Percentiles rank a stretch among this genome's conserved stretches.
These are phyloP conservation scores for Sorex araneus DNA, from an alignment of 2,113 vertebrate species.

Conservation along the genomic window DNA sequence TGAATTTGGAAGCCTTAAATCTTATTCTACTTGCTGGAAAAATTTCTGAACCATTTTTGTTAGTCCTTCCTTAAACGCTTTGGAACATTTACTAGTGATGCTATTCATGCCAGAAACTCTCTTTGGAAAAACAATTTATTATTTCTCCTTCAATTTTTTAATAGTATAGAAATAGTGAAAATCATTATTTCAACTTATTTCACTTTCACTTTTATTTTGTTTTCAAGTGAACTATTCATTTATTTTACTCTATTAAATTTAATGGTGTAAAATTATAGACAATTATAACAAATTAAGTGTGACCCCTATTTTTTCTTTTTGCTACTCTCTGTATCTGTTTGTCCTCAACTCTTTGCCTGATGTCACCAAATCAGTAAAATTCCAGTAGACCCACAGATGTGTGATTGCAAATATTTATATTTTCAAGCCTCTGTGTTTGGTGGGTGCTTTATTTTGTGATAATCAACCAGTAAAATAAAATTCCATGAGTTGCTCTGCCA, in stretches of 20 bases:
- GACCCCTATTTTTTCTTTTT: not conserved
- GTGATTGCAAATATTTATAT: not conserved
- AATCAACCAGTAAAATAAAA: not conserved
- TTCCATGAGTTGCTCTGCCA: not conserved
- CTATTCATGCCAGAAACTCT: not conserved
- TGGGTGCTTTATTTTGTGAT: not conserved
- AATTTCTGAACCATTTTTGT: not conserved
- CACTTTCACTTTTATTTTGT: not conserved
- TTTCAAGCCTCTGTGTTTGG: not conserved
- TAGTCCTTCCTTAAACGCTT: not conserved
- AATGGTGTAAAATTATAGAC: not conserved
- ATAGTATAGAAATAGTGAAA: not conserved
- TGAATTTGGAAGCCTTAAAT: not conserved
- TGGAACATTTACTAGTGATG: not conserved
- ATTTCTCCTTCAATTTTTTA: conserved; percentile 14
- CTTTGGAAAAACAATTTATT: not conserved
- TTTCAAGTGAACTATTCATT: not conserved
- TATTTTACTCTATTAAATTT: not conserved
- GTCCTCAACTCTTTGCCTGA: not conserved
- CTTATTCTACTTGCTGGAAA: not conserved
- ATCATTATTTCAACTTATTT: not conserved
- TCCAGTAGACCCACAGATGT: not conserved
- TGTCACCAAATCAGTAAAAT: not conserved
- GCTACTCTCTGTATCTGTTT: fast-evolving
- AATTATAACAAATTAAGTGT: not conserved